Percentiles rank a stretch among this genome's conserved stretches.
Evolutionary conservation across 1,140 invertebrate genomes (phyloP).

Genomic region (Procambarus virginalis): DNA sequence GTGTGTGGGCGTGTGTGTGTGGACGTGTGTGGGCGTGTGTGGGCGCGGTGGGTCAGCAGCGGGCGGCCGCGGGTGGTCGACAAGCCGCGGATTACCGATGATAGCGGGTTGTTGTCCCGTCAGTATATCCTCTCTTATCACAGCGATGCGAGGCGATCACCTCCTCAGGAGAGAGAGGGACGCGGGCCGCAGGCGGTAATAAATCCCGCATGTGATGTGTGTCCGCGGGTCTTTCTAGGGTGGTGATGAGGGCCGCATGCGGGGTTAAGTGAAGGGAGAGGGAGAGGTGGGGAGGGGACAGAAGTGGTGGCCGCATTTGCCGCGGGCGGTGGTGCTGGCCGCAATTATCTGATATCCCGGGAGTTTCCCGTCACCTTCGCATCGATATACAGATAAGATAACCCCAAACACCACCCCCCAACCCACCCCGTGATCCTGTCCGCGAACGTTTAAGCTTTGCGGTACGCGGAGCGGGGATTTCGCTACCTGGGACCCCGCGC

Average conservation of each 20-base stretch:
- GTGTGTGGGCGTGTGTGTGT: background rate
- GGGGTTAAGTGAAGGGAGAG: background rate
- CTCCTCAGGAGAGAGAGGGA: background rate
- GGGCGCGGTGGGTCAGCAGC: background rate
- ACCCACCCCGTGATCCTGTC: too few species aligned
- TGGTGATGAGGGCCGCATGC: background rate
- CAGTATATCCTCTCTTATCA: background rate
- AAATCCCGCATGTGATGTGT: background rate
- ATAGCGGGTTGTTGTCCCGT: background rate
- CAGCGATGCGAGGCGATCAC: background rate
- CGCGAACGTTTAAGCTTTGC: too few species aligned
- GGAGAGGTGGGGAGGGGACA: too few species aligned
- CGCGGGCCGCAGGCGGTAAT: background rate
- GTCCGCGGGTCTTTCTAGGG: background rate
- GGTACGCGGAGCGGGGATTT: too few species aligned
- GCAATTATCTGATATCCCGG: background rate
- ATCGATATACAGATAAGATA: background rate
- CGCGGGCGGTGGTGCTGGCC: background rate
- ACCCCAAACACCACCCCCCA: background rate
- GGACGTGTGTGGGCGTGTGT: background rate
- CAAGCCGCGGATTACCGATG: background rate
- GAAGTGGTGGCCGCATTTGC: background rate
- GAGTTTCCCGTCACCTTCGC: background rate
- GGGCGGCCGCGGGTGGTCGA: too few species aligned
- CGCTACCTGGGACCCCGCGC: too few species aligned